These are phyloP conservation scores for Ennomos fuscantarius DNA, from an alignment of 2,888 invertebrate species.

Conservation along the genomic window DNA sequence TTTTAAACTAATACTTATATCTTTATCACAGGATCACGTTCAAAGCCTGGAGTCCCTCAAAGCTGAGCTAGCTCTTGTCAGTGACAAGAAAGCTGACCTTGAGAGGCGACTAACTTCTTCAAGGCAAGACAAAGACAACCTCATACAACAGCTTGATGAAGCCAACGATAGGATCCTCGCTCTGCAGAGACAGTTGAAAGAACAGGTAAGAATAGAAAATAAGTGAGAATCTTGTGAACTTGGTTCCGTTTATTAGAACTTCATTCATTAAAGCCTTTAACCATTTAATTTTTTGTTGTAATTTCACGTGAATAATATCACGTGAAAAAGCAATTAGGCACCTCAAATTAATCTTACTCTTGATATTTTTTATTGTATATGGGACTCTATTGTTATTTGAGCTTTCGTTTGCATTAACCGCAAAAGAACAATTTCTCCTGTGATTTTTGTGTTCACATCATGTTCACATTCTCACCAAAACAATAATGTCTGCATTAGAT, in stretches of 20 bases:
- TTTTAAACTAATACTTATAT: not conserved
- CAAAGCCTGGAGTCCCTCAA: conserved; percentile 94
- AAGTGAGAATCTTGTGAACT: too few relatives aligned
- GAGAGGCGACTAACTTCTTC: conserved; percentile 92
- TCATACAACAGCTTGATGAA: conserved; percentile 93
- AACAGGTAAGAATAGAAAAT: conserved; percentile 86
- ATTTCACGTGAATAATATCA: too few relatives aligned
- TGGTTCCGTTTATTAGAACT: too few relatives aligned
- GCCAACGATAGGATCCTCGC: conserved; percentile 94
- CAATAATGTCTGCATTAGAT: conserved; percentile 21
- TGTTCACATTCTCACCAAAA: conserved; percentile 30
- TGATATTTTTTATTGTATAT: conserved; percentile 5
- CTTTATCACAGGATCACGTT: conserved; percentile 90
- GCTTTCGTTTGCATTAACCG: conserved; percentile 11
- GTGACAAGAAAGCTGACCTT: conserved; percentile 93
- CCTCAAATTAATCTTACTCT: not conserved
- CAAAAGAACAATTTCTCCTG: conserved; percentile 17
- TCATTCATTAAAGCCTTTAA: too few relatives aligned
- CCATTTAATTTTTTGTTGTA: too few relatives aligned
- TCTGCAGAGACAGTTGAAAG: conserved; percentile 92
- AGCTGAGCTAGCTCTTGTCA: conserved; percentile 93
- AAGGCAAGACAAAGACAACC: conserved; percentile 91
- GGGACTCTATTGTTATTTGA: conserved; percentile 7
- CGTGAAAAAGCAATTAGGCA: too few relatives aligned
- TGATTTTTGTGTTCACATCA: conserved; percentile 27